Evolutionary conservation across 2,113 vertebrate genomes (phyloP).

Genomic region (Sorex araneus): DNA sequence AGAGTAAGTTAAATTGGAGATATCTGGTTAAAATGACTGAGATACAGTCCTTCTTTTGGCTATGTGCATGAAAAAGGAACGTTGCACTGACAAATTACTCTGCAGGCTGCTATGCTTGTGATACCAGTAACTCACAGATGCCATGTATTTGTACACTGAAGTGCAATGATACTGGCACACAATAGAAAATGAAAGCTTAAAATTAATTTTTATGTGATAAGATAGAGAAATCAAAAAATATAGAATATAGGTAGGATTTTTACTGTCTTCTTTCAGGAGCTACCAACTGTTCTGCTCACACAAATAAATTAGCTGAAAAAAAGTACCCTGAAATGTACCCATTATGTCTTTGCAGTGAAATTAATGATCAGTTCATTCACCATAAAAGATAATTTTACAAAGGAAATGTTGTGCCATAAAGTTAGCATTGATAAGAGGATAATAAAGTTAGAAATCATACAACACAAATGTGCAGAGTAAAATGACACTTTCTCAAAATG

Average conservation of each 20-base stretch:
- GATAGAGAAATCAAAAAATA: slow-evolving; percentile 54
- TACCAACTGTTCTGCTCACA: slow-evolving; percentile 31
- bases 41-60: slow-evolving; percentile 75
- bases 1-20: slow-evolving; percentile 51
- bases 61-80: slow-evolving; percentile 84
- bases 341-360: slow-evolving; percentile 62
- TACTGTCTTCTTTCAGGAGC: slow-evolving; percentile 47
- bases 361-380: slow-evolving; percentile 73
- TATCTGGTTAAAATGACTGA: slow-evolving; percentile 51
- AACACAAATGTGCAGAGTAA: slow-evolving; percentile 40
- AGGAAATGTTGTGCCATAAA: slow-evolving; percentile 68
- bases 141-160: slow-evolving; percentile 66
- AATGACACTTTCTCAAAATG: slow-evolving; percentile 71
- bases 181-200: slow-evolving; percentile 72
- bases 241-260: slow-evolving; percentile 51
- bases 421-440: slow-evolving; percentile 32
- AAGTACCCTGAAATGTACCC: slow-evolving; percentile 64
- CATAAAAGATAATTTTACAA: slow-evolving; percentile 75
- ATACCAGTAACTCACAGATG: slow-evolving; percentile 61
- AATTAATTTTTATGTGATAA: slow-evolving; percentile 62
- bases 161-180: slow-evolving; percentile 55
- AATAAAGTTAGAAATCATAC: slow-evolving; percentile 67
- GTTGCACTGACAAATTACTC: slow-evolving; percentile 82
- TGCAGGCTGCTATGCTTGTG: slow-evolving; percentile 82
- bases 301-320: slow-evolving; percentile 58